Evolutionary conservation across 2,797 vertebrate genomes (phyloP).

Genomic region (Pampus argenteus): DNA sequence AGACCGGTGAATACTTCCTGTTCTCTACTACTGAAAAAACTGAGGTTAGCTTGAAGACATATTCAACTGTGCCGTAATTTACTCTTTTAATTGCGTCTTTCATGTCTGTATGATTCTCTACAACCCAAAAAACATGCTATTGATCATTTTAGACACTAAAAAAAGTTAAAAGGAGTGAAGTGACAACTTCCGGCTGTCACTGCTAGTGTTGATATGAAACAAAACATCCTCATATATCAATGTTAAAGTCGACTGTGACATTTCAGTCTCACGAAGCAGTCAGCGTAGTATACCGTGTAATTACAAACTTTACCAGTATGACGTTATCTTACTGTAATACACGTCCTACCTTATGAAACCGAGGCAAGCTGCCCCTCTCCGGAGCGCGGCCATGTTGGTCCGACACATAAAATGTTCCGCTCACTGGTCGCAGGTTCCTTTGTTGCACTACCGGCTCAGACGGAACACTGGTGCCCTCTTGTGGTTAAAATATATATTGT

Average conservation of each 20-base stretch:
- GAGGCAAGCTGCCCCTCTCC: constrained; percentile 44
- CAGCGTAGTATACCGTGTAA: rapidly evolving
- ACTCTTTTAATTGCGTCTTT: background rate
- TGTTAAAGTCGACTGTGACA: rapidly evolving
- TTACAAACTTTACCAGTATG: rapidly evolving
- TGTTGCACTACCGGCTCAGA: background rate
- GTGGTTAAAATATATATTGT: constrained; percentile 17
- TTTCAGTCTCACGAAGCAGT: rapidly evolving
- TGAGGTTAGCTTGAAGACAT: background rate
- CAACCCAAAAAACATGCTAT: background rate
- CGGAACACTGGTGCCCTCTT: constrained; percentile 17
- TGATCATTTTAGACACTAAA: background rate
- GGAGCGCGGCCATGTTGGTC: constrained; percentile 80
- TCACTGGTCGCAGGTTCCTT: constrained; percentile 52
- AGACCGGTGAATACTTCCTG: too few species aligned
- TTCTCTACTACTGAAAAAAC: too few species aligned
- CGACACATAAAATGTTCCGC: constrained; percentile 59
- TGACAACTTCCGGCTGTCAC: constrained; percentile 28
- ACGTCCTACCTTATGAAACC: constrained; percentile 74
- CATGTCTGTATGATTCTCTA: background rate
- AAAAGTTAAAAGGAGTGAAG: background rate
- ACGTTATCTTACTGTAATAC: background rate
- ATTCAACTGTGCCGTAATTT: background rate
- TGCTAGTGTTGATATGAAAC: background rate
- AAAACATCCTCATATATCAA: background rate